Base-by-base conservation (phyloP, 2,113 vertebrate genomes). In the Uria lomvia region DNA sequence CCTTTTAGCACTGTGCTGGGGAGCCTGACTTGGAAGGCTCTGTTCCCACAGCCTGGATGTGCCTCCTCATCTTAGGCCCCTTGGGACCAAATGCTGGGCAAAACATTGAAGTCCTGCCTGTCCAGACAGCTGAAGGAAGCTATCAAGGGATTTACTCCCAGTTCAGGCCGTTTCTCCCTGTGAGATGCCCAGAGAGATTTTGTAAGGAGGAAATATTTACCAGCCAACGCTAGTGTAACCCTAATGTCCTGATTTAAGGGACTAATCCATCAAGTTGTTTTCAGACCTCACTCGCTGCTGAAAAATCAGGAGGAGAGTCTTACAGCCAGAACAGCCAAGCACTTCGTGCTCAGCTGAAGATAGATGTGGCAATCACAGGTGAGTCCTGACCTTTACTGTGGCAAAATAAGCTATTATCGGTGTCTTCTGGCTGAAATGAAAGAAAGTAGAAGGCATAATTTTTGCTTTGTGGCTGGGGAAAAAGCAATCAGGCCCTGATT, bases 331-430 rank as follows among this genome's bases (percentile, higher is more conserved):
- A 49, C 42, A 90, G 66, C 87, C 47, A 56, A 53, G 32, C 77
- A 53, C 82, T 36, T 6, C 0, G 34, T 85, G 59, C 78, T 90
- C 47, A 29, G 75, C 71, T 70, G 74, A 91, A 89, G 94, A 90
- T 90, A 63, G 76, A 90, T 95, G 75, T 86, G 55, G 73, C 89
- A 89, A 59, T 93, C 67, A 81, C 58, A 85, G 80, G 77, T 75
- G 81, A 92, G 91, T 73, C 77, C 84, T 94, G 89, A 95, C 90
- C 82, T 93, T 92, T 81, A 40, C 55, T 0, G 0, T 40, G 45
- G 24, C 27, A 86, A 92, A 92, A 84, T 27, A 81, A 84, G 52
- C 47, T 79, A 36, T 93, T 93, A 71, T 56, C 6, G 4, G 18
- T 53, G 17, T 85, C 53, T 74, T 34, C 56, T 70, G 77, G 60